Base-by-base conservation (phyloP, 92 coral and sea anemone species). In the Zoanthus gigantus region DNA sequence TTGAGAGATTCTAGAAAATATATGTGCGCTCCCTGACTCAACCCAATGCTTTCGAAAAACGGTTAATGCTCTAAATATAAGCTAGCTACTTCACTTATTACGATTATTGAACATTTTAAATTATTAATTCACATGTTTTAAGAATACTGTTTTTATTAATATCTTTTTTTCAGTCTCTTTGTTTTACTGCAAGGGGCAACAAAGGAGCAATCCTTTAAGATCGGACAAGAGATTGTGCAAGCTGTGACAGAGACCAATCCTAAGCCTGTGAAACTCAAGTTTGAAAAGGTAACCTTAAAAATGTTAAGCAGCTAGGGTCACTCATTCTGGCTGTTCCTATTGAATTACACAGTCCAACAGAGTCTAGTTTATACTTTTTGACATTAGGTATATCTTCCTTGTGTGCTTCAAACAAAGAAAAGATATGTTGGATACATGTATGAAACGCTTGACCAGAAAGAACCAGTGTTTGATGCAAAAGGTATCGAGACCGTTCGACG, bases 361-460 rank as follows among this genome's bases (percentile, higher is more conserved):
- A 50, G 9, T 50, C 8, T 16, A 34, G 0, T 30, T 10, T 69
- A 1, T 13, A 7, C 8, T 76, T 50, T 52, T 7, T 76, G 45
- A 4, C 66, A 3, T 1, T 79, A 96, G 99, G 99, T 96, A 7
- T 96, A 96, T 72, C 92, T 96, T 28, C 99, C 99, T 3, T 95
- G 98, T 77, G 98, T 96, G 56, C 83, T 96, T 71, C 99, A 96
- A 83, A 96, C 99, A 16, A 96, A 96, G 87, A 96, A 96, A 87
- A 89, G 99, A 9, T 96, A 96, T 66, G 99, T 96, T 9, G 99
- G 99, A 2, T 96, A 96, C 88, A 96, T 96, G 99, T 95, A 96
- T 83, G 99, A 96, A 57, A 93, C 98, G 16, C 82, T 89, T 0
- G 98, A 95, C 72, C 99, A 96, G 68, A 88, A 93, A 88, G 97